These are phyloP conservation scores for Autographa gamma DNA, from an alignment of 2,888 invertebrate species.

Conservation along the genomic window DNA sequence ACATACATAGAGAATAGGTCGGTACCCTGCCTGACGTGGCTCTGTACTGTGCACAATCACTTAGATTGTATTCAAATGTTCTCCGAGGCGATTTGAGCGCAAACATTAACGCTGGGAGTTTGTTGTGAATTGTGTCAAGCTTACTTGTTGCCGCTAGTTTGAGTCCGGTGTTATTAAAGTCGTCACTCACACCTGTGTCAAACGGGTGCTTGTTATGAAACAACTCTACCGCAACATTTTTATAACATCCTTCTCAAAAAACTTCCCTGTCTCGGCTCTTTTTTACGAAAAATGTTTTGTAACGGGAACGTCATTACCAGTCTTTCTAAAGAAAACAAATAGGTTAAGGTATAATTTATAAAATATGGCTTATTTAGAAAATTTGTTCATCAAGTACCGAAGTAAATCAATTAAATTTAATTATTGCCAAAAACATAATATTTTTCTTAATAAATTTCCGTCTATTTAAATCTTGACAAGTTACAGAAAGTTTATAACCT, in stretches of 20 bases:
- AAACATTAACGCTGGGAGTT: conserved; percentile 37
- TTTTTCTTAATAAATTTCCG: too few species aligned
- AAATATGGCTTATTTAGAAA: background rate
- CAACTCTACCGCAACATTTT: conserved; percentile 28
- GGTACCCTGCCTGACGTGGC: conserved; percentile 29
- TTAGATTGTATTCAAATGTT: conserved; percentile 51
- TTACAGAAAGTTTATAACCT: conserved; percentile 13
- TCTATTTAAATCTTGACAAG: background rate
- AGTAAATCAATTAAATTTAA: background rate
- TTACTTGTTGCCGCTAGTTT: conserved; percentile 33
- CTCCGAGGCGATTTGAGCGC: conserved; percentile 22
- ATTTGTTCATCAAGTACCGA: background rate
- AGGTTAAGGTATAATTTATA: background rate
- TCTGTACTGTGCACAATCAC: conserved; percentile 34
- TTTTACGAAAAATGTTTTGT: conserved; percentile 26
- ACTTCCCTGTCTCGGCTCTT: conserved; percentile 22
- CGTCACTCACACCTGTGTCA: conserved; percentile 44
- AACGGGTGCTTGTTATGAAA: conserved; percentile 47
- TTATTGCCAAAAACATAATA: background rate
- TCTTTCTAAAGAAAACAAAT: conserved; percentile 5
- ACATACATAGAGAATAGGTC: conserved; percentile 13
- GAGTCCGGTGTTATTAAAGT: conserved; percentile 46
- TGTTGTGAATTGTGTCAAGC: conserved; percentile 33
- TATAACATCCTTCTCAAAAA: conserved; percentile 42
- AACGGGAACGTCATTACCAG: conserved; percentile 12